Conservation (phyloP, 1,140 invertebrate species). For the Vanessa atalanta region DNA sequence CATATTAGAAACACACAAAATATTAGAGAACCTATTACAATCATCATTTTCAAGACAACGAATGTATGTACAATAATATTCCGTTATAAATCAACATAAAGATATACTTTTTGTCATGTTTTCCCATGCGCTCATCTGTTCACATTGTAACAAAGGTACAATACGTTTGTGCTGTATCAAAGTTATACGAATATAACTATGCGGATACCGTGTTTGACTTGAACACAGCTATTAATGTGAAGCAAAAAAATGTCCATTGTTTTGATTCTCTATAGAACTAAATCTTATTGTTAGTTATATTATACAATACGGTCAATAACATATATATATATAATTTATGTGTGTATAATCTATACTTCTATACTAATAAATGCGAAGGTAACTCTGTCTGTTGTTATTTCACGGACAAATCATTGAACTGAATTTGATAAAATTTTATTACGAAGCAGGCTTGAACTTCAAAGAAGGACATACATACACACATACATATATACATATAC, state of each 20-base stretch:
- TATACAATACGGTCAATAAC: not conserved
- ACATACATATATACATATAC: too few relatives aligned
- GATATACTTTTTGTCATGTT: not conserved
- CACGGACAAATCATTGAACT: too few relatives aligned
- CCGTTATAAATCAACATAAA: constrained; percentile 12
- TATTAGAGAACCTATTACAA: not conserved
- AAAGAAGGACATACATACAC: too few relatives aligned
- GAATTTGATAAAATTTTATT: too few relatives aligned
- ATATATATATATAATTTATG: too few relatives aligned
- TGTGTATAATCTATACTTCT: too few relatives aligned
- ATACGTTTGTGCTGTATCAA: constrained; percentile 7
- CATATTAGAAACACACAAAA: not conserved
- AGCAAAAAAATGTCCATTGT: not conserved
- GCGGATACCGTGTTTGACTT: not conserved
- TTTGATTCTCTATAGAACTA: not conserved
- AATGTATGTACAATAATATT: not conserved
- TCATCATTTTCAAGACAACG: not conserved
- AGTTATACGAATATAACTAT: constrained; percentile 1
- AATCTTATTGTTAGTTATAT: not conserved
- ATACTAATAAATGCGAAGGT: too few relatives aligned
- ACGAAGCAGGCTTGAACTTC: too few relatives aligned
- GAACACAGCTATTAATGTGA: not conserved
- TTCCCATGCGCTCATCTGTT: constrained; percentile 8
- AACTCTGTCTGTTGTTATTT: too few relatives aligned
- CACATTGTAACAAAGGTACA: not conserved